Evolutionary conservation across 2,113 vertebrate genomes (phyloP), one percentile per base, ranked within the genome.

Genomic region (Balaenoptera acutorostrata): DNA sequence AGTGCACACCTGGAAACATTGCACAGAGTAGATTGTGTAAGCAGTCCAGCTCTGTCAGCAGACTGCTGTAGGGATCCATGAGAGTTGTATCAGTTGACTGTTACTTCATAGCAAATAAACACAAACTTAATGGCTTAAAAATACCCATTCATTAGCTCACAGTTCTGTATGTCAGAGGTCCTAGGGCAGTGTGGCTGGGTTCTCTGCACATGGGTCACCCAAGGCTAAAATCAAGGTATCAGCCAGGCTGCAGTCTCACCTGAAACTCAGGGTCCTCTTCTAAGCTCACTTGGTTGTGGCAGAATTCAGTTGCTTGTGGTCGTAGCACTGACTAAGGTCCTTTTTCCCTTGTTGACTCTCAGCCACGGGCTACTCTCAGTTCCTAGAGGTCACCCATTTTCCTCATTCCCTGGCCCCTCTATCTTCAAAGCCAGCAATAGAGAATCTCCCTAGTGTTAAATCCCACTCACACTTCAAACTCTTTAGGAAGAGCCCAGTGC

Each of bases 61-160:
- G 27, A 25, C 0, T 6, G 23, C 44, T 61, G 0, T 2, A 8
- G 44, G 46, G 8, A 8, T 71, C 27, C 52, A 8, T 2, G 52
- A 21, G 81, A 64, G 14, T 13, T 57, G 6, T 55, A 3, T 23
- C 14, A 36, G 31, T 17, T 59, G n/a, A 44, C 75, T 71, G 12
- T 23, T 7, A 17, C 25, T 85, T 20, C 21, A 61, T 4, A 52
- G 55, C 36, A 94, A 92, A 81, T 27, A 52, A 33, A 2, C 25
- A 57, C 52, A 90, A 31, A 59, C 33, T 3, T 6, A 3, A 6
- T 55, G 61, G 20, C 90, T 81, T 80, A 0, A 66, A 75, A 68
- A 84, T 84, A 39, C 1, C 29, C 71, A 12, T 12, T 52, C 18
- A 59, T 84, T 27, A 80, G 63, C 31, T 93, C 17, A 18, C 12